These are phyloP conservation scores for Halisarca cf. caerulea DNA, from an alignment of 37 sponge, comb jelly and placozoan species.

Conservation along the genomic window DNA sequence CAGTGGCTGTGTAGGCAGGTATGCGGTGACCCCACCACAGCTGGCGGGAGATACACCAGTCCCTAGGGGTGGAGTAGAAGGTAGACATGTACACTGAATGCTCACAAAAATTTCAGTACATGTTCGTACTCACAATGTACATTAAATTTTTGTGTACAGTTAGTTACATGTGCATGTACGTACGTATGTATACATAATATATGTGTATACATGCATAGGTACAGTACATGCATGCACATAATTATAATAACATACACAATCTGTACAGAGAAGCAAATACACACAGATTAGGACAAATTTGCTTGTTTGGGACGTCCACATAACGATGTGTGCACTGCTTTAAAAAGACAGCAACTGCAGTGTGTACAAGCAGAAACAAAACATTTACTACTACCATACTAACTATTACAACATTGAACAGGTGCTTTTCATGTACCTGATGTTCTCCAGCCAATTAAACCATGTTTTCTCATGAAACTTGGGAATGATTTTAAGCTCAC, in stretches of 20 bases:
- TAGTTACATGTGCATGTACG: neutral
- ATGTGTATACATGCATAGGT: neutral
- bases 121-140: too few species aligned
- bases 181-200: too few species aligned
- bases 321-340: too few species aligned
- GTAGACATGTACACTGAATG: neutral
- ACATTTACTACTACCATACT: too few species aligned
- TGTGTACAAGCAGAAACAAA: too few species aligned
- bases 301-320: too few species aligned
- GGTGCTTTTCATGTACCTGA: slow-evolving; percentile 15
- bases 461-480: slow-evolving; percentile 87
- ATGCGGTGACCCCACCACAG: slow-evolving; percentile 99
- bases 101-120: too few species aligned
- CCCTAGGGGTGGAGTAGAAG: slow-evolving; percentile 41
- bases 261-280: too few species aligned
- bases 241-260: too few species aligned
- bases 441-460: slow-evolving; percentile 89
- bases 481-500: slow-evolving; percentile 83
- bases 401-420: too few species aligned
- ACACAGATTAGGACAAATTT: too few species aligned
- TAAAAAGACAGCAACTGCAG: too few species aligned
- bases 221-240: neutral
- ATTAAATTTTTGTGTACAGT: neutral
- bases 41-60: slow-evolving; percentile 99
- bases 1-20: slow-evolving; percentile 90